Evolutionary conservation across 2,888 invertebrate genomes (phyloP).

Genomic region (Mesoligia furuncula): DNA sequence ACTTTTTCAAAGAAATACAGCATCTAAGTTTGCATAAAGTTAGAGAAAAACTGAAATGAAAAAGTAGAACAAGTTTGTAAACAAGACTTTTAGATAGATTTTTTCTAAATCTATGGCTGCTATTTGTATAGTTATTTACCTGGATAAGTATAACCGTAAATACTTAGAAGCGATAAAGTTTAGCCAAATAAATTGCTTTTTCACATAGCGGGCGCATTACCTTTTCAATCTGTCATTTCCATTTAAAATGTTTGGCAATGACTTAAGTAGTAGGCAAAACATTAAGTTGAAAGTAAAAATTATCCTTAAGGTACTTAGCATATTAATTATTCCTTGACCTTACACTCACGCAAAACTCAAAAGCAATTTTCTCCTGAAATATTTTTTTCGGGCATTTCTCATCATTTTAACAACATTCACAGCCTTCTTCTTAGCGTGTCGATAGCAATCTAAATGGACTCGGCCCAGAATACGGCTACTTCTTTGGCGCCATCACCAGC

Average conservation of each 20-base stretch:
- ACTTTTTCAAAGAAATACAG: background rate
- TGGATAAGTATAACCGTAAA: background rate
- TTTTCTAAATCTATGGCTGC: background rate
- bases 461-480: too few species aligned
- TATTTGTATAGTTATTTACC: background rate
- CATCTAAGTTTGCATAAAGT: background rate
- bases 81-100: background rate
- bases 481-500: too few species aligned
- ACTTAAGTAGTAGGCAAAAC: background rate
- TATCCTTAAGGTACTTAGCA: background rate
- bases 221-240: background rate
- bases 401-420: too few species aligned
- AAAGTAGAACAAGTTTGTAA: background rate
- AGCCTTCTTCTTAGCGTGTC: too few species aligned
- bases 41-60: background rate
- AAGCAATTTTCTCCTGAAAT: too few species aligned
- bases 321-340: too few species aligned
- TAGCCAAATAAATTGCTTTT: background rate
- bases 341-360: too few species aligned
- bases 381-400: too few species aligned
- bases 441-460: too few species aligned
- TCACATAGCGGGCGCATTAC: background rate
- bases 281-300: background rate
- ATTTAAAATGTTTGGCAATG: background rate
- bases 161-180: background rate